Evolutionary conservation across 2,113 vertebrate species (phyloP), one percentile per base, ranked within the genome.

Genomic region (Podarcis cretensis): DNA sequence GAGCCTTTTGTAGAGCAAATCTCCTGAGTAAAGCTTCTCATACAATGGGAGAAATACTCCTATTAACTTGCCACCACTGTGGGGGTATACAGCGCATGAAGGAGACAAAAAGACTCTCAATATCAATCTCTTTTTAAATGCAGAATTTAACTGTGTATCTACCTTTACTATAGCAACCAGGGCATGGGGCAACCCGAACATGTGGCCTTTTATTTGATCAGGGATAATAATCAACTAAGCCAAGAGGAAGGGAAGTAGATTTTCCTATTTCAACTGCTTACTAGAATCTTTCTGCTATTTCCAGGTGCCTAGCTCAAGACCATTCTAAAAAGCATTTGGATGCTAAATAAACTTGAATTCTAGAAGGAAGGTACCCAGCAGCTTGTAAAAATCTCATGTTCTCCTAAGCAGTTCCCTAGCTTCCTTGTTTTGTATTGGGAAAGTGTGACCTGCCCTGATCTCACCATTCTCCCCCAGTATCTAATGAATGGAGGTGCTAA

Each of bases 221-320:
- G 93, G 95, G 97, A 96, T 98, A 98, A 97, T 98, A 95, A 98
- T 98, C 97, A 98, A 98, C 97, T 93, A 96, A 93, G 75, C 88
- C 90, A 93, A 95, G 94, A 96, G 96, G 91, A 96, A 96, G 89
- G 94, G 73, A 96, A 95, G 93, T 93, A 93, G 92, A 88, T 95
- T 96, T 96, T 95, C 96, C 93, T 93, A 96, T 91, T 94, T 96
- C 92, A 96, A 90, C 90, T 92, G 89, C 91, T 91, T 95, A 95
- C 94, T 91, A 96, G 93, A 96, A 94, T 96, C 92, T 94, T 96
- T 92, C 92, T 95, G 32, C 0, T 92, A 91, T 95, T 92, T 95
- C 90, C 91, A 94, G 80, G 94, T 96, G 90, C 94, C 89, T 90
- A 63, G 89, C 93, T 93, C 94, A 90, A 63, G 89, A 87, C 76